Evolutionary conservation across 2,797 vertebrate species (phyloP).

Genomic region (Myiothlypis chrysogaster): DNA sequence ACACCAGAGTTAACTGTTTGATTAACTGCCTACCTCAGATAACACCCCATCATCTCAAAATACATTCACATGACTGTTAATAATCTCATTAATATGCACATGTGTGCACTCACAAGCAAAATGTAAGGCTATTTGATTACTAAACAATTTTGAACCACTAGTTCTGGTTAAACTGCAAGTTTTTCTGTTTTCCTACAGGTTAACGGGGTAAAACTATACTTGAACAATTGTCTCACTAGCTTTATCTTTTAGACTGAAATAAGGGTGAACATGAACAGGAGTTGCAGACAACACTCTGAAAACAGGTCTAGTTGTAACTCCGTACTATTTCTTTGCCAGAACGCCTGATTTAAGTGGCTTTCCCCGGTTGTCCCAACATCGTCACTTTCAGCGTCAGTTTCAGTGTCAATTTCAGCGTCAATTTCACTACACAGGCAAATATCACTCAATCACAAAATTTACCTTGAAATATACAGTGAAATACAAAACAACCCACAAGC

Average conservation of each 20-base stretch:
- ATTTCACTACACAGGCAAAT: fast-evolving
- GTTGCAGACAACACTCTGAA: no score
- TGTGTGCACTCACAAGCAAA: not conserved
- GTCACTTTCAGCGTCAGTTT: fast-evolving
- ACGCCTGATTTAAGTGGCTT: fast-evolving
- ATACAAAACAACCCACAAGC: fast-evolving
- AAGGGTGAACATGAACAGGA: fast-evolving
- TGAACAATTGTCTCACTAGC: fast-evolving
- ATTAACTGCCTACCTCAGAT: not conserved
- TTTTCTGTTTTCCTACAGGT: fast-evolving
- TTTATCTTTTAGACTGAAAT: not conserved
- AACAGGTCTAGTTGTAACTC: fast-evolving
- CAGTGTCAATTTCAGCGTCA: fast-evolving
- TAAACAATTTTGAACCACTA: not conserved
- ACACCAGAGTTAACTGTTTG: fast-evolving
- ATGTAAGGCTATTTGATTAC: not conserved
- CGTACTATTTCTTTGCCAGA: fast-evolving
- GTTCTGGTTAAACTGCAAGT: not conserved
- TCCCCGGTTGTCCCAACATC: no score
- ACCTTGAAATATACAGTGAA: not conserved
- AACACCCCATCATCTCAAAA: not conserved
- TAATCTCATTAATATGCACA: fast-evolving
- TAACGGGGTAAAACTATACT: fast-evolving
- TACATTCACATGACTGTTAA: fast-evolving
- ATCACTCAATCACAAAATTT: fast-evolving